Evolutionary conservation across 2,113 vertebrate genomes (phyloP).

Genomic region (Cinclus cinclus): DNA sequence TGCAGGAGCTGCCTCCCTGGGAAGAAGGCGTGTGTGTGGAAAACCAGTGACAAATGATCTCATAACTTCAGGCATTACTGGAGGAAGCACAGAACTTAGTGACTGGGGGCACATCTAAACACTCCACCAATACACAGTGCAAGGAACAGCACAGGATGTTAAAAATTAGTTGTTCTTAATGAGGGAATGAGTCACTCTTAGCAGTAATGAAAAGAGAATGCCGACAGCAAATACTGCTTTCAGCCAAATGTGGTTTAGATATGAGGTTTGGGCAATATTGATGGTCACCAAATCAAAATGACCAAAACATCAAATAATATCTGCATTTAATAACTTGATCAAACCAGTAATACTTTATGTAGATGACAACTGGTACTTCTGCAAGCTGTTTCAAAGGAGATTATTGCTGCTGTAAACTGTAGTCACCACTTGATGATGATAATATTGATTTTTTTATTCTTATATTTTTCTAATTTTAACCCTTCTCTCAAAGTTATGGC

Average conservation of each 20-base stretch:
- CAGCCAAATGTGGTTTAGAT: not conserved
- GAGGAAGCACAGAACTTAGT: not conserved
- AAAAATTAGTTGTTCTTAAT: not conserved
- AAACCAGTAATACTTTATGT: not conserved
- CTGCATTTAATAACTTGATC: not conserved
- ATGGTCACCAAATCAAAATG: not conserved
- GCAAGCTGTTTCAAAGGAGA: slow-evolving; percentile 26
- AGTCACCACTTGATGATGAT: slow-evolving; percentile 58
- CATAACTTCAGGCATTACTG: not conserved
- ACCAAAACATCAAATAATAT: not conserved
- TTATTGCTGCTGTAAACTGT: slow-evolving; percentile 56
- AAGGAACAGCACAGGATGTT: not conserved
- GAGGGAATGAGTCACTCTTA: not conserved
- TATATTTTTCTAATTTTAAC: not conserved
- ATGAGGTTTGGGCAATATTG: not conserved
- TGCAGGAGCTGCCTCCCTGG: not conserved
- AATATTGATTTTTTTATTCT: slow-evolving; percentile 30
- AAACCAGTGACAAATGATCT: not conserved
- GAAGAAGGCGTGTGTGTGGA: not conserved
- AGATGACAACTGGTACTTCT: slow-evolving; percentile 1
- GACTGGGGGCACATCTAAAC: not conserved
- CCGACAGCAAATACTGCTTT: not conserved
- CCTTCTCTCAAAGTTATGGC: not conserved
- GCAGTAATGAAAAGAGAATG: not conserved
- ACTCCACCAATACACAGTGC: not conserved